Evolutionary conservation across 2,888 invertebrate genomes (phyloP), one percentile per base, ranked within the genome.

Genomic region (Amphipyra tragopoginis): DNA sequence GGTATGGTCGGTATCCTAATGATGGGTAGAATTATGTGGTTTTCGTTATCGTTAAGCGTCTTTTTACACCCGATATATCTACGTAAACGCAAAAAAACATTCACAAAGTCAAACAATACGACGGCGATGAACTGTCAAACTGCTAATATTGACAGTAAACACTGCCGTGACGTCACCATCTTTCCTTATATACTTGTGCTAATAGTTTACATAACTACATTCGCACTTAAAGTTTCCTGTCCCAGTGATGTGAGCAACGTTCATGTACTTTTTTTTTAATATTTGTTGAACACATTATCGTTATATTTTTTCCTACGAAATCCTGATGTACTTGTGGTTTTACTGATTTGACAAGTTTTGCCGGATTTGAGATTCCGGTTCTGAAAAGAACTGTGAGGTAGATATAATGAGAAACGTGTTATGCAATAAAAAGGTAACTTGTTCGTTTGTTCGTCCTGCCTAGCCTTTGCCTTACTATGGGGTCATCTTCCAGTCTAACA

Each of bases 151-250:
- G 42, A 43, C 39, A 29, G 34, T 43, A 29, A 68, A 43, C 7
- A 51, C 8, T 14, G 0, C 5, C 0, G 0, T 69, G 63, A 63
- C 47, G 67, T 67, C 67, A 66, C 2, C 11, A 33, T 0, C 1
- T 5, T 26, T 29, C 42, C 21, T 14, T 56, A 11, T 44, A 59
- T 11, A 39, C 29, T 5, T 29, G 5, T 29, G 29, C 29, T 15
- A 7, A 50, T 26, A 38, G 51, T 55, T 56, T 56, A 56, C 70
- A 56, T 55, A 40, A 51, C 9, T 21, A 13, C 44, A 53, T 34
- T 14, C 33, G 47, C 13, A 47, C 47, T 53, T 69, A 26, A n/a
- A 57, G 47, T 65, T 52, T 53, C 65, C 58, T 68, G 42, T 50
- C n/a, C 0, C 14, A 14, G 39, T 2, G 36, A 6, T 13, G 43